Evolutionary conservation across 2,888 invertebrate genomes (phyloP).

Genomic region (Oxyteleia sp.): DNA sequence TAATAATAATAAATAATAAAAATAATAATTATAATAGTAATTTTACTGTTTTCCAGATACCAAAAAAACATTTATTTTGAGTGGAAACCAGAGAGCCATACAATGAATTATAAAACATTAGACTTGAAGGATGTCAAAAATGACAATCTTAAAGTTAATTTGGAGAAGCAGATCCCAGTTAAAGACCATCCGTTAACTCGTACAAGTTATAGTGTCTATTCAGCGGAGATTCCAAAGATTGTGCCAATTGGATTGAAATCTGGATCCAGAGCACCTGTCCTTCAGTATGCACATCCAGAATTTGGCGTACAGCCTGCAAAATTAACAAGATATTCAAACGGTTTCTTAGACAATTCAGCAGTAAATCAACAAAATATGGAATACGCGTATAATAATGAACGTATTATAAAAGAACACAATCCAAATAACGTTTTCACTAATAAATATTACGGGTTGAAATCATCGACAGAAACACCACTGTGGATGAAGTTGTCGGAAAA

Average conservation of each 20-base stretch:
- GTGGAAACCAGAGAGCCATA: conserved; percentile 82
- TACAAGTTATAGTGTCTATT: neutral
- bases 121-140: neutral
- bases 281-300: conserved; percentile 94
- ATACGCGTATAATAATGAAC: conserved; percentile 84
- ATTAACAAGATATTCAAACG: conserved; percentile 81
- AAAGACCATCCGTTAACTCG: conserved; percentile 29
- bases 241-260: conserved; percentile 90
- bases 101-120: neutral
- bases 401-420: conserved; percentile 83
- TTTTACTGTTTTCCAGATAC: conserved; percentile 43
- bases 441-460: conserved; percentile 89
- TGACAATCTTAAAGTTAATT: conserved; percentile 15
- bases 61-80: conserved; percentile 82
- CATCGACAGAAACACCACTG: conserved; percentile 89
- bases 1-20: no score
- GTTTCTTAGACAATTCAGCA: conserved; percentile 82
- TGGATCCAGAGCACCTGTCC: conserved; percentile 92
- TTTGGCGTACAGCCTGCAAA: conserved; percentile 93
- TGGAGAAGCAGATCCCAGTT: conserved; percentile 1
- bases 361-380: conserved; percentile 45
- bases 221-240: conserved; percentile 89
- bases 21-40: no score
- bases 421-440: conserved; percentile 84
- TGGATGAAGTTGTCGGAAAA: conserved; percentile 93